Percentiles rank a stretch among this genome's conserved stretches.
phyloP scores from a whole-genome alignment of 2,113 vertebrate genomes.

The Melospiza georgiana region DNA sequence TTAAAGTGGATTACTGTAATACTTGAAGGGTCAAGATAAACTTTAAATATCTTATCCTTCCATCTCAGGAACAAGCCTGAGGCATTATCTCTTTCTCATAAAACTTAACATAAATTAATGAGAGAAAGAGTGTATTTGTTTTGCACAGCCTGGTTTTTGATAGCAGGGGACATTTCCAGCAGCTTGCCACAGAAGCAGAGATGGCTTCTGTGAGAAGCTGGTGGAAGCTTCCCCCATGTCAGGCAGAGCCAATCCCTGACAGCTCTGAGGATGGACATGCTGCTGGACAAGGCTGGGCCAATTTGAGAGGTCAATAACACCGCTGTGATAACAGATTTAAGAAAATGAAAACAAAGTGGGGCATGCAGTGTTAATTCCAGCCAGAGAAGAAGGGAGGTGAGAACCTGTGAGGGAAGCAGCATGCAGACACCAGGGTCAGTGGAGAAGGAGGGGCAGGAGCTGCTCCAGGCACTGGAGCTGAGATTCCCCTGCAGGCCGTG shows the following conservation, averaged over 20 bases:
- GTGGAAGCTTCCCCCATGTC: background rate
- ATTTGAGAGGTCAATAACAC: fast-evolving
- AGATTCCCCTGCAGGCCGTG: fast-evolving
- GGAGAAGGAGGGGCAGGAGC: background rate
- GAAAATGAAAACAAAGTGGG: background rate
- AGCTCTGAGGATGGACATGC: background rate
- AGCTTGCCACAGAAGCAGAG: background rate
- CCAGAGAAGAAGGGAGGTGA: no score
- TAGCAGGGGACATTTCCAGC: no score
- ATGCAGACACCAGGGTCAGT: no score
- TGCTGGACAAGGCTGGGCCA: background rate
- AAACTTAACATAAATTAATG: constrained; percentile 7
- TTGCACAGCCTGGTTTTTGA: background rate
- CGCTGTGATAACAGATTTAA: background rate
- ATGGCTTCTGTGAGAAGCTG: background rate
- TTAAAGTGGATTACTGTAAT: constrained; percentile 27
- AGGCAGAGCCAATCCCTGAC: background rate
- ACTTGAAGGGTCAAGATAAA: constrained; percentile 16
- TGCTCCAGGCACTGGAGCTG: background rate
- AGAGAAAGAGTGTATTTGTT: background rate
- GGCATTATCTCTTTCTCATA: background rate
- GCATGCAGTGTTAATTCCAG: no score
- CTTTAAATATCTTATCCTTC: constrained; percentile 27
- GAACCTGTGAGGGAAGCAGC: background rate
- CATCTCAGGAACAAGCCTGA: background rate